Percentiles rank a stretch among this genome's conserved stretches.
phyloP scores from a whole-genome alignment of 2,113 vertebrate species.

The Hydrolagus affinis region DNA sequence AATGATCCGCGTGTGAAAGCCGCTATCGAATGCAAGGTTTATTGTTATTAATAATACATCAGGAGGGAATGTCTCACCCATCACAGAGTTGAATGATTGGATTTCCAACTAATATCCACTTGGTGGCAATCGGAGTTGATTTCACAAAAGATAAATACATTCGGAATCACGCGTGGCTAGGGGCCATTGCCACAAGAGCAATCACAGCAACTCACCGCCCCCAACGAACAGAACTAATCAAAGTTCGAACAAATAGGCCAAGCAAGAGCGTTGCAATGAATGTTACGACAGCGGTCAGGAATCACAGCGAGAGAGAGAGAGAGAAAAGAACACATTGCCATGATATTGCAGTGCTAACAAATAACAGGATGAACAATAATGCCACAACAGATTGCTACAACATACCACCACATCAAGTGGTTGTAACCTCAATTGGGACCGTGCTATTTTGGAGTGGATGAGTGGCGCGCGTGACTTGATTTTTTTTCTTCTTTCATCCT shows the following conservation, averaged over 20 bases:
- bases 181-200: background rate
- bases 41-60: too few relatives aligned
- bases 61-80: too few relatives aligned
- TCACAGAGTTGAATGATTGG: background rate
- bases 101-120: background rate
- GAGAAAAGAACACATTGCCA: too few relatives aligned
- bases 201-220: background rate
- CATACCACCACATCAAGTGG: constrained; percentile 1
- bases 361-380: constrained; percentile 19
- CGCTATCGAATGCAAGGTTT: too few relatives aligned
- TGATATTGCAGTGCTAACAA: background rate
- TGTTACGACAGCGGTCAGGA: background rate
- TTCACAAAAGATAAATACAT: background rate
- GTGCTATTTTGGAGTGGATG: constrained; percentile 4
- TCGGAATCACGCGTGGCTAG: background rate
- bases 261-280: background rate
- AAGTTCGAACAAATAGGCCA: background rate
- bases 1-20: too few relatives aligned
- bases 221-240: background rate
- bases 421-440: constrained; percentile 11
- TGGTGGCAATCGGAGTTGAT: background rate
- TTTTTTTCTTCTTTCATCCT: background rate
- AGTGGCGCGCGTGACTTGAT: background rate
- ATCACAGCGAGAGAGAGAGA: background rate
- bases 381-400: constrained; percentile 1